Evolutionary conservation across 2,797 vertebrate genomes (phyloP), one percentile per base, ranked within the genome.

Genomic region (Thaleichthys pacificus): DNA sequence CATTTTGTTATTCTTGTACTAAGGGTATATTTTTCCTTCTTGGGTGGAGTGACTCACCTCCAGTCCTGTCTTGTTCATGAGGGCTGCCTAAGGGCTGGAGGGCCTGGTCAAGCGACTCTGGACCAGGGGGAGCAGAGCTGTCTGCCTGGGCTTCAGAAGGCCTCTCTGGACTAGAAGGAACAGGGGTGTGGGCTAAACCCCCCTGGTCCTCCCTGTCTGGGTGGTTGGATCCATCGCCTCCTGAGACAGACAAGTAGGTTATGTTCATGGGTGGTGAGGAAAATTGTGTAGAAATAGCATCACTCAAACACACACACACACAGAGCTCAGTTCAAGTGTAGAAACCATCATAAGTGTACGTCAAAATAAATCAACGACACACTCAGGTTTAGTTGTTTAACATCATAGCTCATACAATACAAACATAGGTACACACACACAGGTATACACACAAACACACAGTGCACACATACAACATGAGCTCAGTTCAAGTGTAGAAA

Each of bases 21-120:
- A 51, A 1, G 49, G 12, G 2, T 51, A 51, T 51, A 17, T 51
- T 51, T 51, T 17, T 14, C 17, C 11, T 35, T 17, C 49, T 51
- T 17, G 17, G 49, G 12, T 17, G 17, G 30, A 61, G 15, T 5
- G 8, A 5, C 60, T 78, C 61, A 87, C 89, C 87, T 73, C 73
- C 80, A 54, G 68, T 64, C 57, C 74, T 73, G 35, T 79, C 80
- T 0, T 68, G 51, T 42, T 5, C 71, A 61, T 22, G 71, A n/a
- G n/a, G 28, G 38, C 61, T 35, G n/a, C n/a, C 68, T 49, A 8
- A 67, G 68, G 11, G 66, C 49, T 76, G 78, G 15, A 9, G 28
- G 0, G 0, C 62, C 54, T 28, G 70, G 24, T 64, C 21, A 26
- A 24, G 71, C 6, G 54, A 64, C 65, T n/a, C 75, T 5, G 57